Percentiles rank a stretch among this genome's conserved stretches.
Evolutionary conservation across 2,113 vertebrate genomes (phyloP).

Genomic region (Poeciliopsis retropinna): DNA sequence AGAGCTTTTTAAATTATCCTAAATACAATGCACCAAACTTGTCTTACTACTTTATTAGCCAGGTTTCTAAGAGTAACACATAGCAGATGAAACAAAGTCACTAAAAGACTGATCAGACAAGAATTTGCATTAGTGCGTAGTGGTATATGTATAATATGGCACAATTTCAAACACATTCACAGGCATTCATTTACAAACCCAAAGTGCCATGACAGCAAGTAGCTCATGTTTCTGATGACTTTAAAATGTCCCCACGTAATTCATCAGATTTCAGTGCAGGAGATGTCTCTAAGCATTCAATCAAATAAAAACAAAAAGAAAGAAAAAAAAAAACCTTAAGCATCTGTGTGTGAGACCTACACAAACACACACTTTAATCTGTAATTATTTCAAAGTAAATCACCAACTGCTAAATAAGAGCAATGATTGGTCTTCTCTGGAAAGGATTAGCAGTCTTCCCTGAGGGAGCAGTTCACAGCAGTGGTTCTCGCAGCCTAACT

Average conservation of each 20-base stretch:
- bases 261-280: not conserved
- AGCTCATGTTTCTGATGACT: conserved; percentile 61
- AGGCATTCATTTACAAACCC: conserved; percentile 31
- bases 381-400: conserved; percentile 1
- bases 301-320: not conserved
- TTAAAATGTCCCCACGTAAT: conserved; percentile 9
- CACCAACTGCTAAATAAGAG: not conserved
- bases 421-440: conserved; percentile 4
- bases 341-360: not conserved
- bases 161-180: conserved; percentile 27
- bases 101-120: not conserved
- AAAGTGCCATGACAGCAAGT: conserved; percentile 42
- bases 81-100: not conserved
- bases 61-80: not conserved
- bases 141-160: conserved; percentile 34
- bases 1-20: not conserved
- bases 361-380: not conserved
- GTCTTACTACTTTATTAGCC: not conserved
- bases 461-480: conserved; percentile 21
- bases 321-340: not conserved
- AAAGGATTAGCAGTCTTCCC: conserved; percentile 17
- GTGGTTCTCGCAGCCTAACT: conserved; percentile 26
- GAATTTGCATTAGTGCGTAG: not conserved
- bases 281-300: conserved; percentile 8
- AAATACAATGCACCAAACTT: not conserved